Evolutionary conservation across 2,113 vertebrate species (phyloP).

Genomic region (Anarhynchus alexandrinus): DNA sequence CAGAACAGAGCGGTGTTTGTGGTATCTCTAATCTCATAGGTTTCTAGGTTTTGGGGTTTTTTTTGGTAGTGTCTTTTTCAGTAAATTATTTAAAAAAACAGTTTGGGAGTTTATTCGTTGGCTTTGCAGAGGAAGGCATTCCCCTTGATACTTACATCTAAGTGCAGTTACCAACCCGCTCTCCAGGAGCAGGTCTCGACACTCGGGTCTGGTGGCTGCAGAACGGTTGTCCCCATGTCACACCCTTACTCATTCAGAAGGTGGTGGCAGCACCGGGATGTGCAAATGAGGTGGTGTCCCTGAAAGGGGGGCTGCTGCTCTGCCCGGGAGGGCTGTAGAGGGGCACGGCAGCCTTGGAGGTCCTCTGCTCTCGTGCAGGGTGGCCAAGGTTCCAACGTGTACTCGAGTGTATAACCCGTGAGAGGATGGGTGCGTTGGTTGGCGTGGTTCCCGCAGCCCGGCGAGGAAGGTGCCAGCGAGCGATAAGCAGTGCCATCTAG

Average conservation of each 20-base stretch:
- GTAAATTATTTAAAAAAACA: neutral
- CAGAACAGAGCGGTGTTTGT: neutral
- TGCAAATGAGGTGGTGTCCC: neutral
- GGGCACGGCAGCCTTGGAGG: neutral
- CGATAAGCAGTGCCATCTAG: constrained; percentile 61
- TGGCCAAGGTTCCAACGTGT: neutral
- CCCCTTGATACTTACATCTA: fast-evolving
- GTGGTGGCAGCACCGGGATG: neutral
- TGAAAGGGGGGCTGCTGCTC: neutral
- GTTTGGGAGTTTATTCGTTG: neutral
- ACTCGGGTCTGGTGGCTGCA: fast-evolving
- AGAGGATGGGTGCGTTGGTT: fast-evolving
- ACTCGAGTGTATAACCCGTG: fast-evolving
- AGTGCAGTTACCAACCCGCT: fast-evolving
- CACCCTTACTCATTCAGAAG: fast-evolving
- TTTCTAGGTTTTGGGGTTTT: neutral
- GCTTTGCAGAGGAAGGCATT: neutral
- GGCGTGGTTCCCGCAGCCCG: neutral
- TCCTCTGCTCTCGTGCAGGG: fast-evolving
- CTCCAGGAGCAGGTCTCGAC: neutral
- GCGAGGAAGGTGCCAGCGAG: neutral
- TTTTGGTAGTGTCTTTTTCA: neutral
- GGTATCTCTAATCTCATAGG: neutral
- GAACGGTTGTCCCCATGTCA: fast-evolving
- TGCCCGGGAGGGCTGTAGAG: neutral